Evolutionary conservation across 23 tunicate genomes (phyloP).

Genomic region (Aplidium turbinatum): DNA sequence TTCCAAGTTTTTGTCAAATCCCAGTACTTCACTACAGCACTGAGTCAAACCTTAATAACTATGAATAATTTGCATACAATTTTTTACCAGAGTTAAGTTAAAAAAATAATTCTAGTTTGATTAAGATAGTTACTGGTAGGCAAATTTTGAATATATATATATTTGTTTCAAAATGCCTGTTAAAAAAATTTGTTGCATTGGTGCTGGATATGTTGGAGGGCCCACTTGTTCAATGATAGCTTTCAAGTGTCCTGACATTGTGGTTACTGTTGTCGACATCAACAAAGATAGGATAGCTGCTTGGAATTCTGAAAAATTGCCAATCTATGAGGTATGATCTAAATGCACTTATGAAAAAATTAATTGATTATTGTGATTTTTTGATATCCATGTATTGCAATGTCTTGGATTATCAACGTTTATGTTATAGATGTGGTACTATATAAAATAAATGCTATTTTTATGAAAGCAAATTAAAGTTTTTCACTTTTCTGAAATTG

Average conservation of each 20-base stretch:
- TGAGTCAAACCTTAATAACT: too few species aligned
- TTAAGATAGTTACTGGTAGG: not conserved
- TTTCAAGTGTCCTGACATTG: constrained; percentile 73
- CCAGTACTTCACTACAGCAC: too few species aligned
- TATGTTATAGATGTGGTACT: not conserved
- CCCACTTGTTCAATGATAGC: constrained; percentile 98
- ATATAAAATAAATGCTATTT: too few species aligned
- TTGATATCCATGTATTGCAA: too few species aligned
- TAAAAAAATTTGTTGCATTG: constrained; percentile 87
- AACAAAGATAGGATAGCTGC: constrained; percentile 80
- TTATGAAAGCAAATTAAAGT: too few species aligned
- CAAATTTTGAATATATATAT: not conserved
- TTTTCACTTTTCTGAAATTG: too few species aligned
- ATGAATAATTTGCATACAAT: too few species aligned
- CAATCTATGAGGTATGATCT: constrained; percentile 79
- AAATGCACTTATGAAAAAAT: too few species aligned
- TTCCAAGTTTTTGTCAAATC: too few species aligned
- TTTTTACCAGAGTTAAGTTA: too few species aligned
- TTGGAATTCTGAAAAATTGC: constrained; percentile 82
- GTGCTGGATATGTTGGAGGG: constrained; percentile 99
- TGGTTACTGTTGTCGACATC: constrained; percentile 87
- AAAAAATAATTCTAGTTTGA: not conserved
- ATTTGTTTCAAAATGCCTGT: constrained; percentile 29
- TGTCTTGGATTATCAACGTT: not conserved
- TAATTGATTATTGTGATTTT: too few species aligned